Base-by-base conservation (phyloP, 2,113 vertebrate genomes). In the Terrapene triunguis region DNA sequence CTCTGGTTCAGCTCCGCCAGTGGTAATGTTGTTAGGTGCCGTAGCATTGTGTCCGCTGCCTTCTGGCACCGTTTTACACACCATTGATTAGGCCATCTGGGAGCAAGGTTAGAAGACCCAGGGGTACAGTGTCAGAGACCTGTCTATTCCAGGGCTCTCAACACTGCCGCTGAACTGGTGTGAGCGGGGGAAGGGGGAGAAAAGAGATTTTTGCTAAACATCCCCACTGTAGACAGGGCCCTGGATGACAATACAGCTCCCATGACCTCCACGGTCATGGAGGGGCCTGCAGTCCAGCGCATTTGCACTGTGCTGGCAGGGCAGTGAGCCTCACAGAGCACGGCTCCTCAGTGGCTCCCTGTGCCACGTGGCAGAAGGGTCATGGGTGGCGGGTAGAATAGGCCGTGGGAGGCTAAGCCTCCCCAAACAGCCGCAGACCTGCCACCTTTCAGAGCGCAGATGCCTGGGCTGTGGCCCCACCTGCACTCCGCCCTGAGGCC, bases 1-100 rank as follows among this genome's bases (percentile, higher is more conserved):
- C 76, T 25, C 57, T 21, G 79, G 32, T 84, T 54, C 72, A 86
- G 6, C 87, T 29, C 16, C 35, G 1, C 59, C 50, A 22, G 59
- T 21, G 5, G 24, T 81, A 0, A 0, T 3, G 17, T 4, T 3
- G 17, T 4, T 22, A 44, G 50, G 29, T 50, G 47, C 82, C 51
- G 81, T 2, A 82, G 89, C 62, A 16, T 14, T 38, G 4, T 51
- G 48, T 59, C 88, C 0, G 0, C 27, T 85, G 81, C 44, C 78
- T 95, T 57, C 65, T 54, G 38, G 10, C 81, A 82, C 72, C 59
- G 51, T 50, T 79, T 92, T 92, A 54, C 50, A 72, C 35, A 13
- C 55, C 44, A 10, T 32, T 4, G 2, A 25, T n/a, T 50, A 29
- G 81, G 51, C 54, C 32, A 55, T 5, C n/a, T 24, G 47, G 29